Percentiles rank a stretch among this genome's conserved stretches.
Conservation (phyloP, 2,888 invertebrate species). For the Ormyrus nitidulus region DNA sequence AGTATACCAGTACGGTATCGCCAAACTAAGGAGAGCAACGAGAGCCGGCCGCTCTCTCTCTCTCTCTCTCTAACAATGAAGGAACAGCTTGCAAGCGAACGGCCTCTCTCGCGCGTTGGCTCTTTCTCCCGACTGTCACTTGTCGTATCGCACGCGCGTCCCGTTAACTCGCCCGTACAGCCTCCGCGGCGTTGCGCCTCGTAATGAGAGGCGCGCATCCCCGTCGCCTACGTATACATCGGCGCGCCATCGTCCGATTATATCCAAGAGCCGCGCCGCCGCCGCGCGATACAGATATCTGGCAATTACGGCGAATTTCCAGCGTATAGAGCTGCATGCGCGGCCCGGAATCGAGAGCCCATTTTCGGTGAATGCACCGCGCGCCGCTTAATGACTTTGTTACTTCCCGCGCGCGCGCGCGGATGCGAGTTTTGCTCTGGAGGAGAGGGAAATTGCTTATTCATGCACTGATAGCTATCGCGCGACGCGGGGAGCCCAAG, state of each 20-base stretch:
- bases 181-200: not conserved
- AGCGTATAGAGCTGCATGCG: not conserved
- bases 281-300: slow-evolving; percentile 21
- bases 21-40: too few relatives aligned
- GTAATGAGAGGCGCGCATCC: slow-evolving; percentile 27
- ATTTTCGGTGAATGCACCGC: not conserved
- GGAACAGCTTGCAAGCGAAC: slow-evolving; percentile 72
- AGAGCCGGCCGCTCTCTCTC: too few relatives aligned
- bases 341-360: not conserved
- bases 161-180: slow-evolving; percentile 24
- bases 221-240: not conserved
- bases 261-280: slow-evolving; percentile 5
- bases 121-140: slow-evolving; percentile 38
- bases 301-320: slow-evolving; percentile 25
- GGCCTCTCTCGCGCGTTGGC: not conserved
- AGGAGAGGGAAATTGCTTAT: too few relatives aligned
- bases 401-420: too few relatives aligned
- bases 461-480: too few relatives aligned
- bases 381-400: not conserved
- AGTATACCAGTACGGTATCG: too few relatives aligned
- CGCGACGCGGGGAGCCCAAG: too few relatives aligned
- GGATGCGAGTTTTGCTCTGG: too few relatives aligned
- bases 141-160: slow-evolving; percentile 14
- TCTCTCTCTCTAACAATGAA: slow-evolving; percentile 56
- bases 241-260: slow-evolving; percentile 16